phyloP scores from a whole-genome alignment of 1,140 invertebrate species.

The Zaprionus vittiger region DNA sequence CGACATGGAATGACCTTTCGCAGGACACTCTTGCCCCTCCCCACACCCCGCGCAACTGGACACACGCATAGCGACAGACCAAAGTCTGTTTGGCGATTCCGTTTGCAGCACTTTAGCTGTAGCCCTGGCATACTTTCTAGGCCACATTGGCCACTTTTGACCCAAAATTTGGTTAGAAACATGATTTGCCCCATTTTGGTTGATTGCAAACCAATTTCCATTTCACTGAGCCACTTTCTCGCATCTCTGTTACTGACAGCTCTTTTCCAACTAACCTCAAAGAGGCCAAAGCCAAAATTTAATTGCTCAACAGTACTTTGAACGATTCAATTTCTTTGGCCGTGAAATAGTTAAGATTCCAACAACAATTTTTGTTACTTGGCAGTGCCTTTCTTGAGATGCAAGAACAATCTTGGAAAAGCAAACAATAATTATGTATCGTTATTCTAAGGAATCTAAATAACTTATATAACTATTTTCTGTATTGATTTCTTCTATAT shows the following conservation, averaged over 20 bases:
- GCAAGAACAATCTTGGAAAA: neutral
- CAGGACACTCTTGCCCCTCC: slow-evolving; percentile 6
- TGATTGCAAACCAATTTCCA: slow-evolving; percentile 10
- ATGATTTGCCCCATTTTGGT: slow-evolving; percentile 2
- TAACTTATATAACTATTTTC: no score
- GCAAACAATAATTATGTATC: no score
- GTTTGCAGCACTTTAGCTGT: neutral
- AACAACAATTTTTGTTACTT: neutral
- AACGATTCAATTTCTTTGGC: neutral
- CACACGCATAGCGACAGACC: slow-evolving; percentile 36
- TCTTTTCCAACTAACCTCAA: neutral
- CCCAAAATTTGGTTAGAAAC: slow-evolving; percentile 1
- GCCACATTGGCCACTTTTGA: slow-evolving; percentile 2
- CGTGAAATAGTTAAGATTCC: neutral
- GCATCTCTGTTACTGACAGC: neutral
- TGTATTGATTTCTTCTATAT: no score
- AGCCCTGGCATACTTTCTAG: slow-evolving; percentile 6
- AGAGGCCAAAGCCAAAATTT: neutral
- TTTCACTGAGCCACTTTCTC: slow-evolving; percentile 1
- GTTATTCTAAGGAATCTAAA: no score
- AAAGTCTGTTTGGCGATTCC: neutral
- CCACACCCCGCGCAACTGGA: slow-evolving; percentile 25
- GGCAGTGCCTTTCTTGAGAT: neutral
- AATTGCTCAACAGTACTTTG: neutral
- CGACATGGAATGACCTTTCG: slow-evolving; percentile 57